Conservation (phyloP, 2,888 invertebrate species). For the Cephus spinipes region DNA sequence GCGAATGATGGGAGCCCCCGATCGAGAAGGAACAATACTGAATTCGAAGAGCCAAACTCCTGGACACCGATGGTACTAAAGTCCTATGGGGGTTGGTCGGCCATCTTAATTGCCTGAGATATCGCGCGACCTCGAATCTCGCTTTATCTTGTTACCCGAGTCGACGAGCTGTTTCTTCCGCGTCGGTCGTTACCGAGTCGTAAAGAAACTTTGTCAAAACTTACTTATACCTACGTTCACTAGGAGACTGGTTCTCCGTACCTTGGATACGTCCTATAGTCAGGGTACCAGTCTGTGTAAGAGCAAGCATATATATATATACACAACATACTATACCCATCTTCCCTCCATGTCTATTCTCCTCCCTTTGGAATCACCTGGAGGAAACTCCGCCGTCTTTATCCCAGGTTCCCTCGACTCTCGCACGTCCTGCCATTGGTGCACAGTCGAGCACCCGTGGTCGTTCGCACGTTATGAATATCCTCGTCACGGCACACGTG, state of each 20-base stretch:
- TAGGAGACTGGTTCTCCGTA: too few relatives aligned
- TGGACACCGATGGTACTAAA: too few relatives aligned
- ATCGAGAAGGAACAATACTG: too few relatives aligned
- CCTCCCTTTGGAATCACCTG: constrained; percentile 27
- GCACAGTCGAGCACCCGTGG: constrained; percentile 48
- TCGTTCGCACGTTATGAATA: constrained; percentile 55
- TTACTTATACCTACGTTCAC: not conserved
- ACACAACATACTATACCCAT: too few relatives aligned
- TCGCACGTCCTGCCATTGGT: constrained; percentile 46
- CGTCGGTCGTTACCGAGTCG: constrained; percentile 5
- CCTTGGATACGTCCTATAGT: too few relatives aligned
- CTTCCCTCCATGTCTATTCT: not conserved
- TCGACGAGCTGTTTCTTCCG: constrained; percentile 12
- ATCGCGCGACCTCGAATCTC: constrained; percentile 3
- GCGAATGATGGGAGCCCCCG: too few relatives aligned
- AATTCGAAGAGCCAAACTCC: too few relatives aligned
- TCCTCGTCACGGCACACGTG: constrained; percentile 30
- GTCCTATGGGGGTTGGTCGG: too few relatives aligned
- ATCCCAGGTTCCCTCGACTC: constrained; percentile 32
- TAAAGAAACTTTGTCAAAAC: constrained; percentile 4
- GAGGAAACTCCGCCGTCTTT: constrained; percentile 27
- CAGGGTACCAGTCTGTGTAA: too few relatives aligned
- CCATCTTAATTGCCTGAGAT: not conserved
- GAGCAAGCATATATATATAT: too few relatives aligned
- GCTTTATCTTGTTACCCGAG: constrained; percentile 1